Evolutionary conservation across 1,140 invertebrate species (phyloP).

Genomic region (Odontomachus brunneus): DNA sequence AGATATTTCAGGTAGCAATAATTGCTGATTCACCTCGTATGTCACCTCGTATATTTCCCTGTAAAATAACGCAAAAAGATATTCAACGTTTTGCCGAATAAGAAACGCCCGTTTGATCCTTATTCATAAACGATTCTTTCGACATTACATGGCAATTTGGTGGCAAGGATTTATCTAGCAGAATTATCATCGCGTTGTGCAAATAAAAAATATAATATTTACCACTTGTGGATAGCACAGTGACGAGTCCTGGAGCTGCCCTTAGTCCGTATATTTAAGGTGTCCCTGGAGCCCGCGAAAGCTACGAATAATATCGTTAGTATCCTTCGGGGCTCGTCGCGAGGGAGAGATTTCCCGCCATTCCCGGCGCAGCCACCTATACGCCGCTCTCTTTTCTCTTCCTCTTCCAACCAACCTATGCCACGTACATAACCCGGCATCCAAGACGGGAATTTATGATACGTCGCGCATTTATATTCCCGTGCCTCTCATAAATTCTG

Average conservation of each 20-base stretch:
- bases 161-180: no score
- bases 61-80: no score
- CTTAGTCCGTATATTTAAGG: constrained; percentile 28
- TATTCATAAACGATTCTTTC: no score
- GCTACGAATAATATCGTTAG: constrained; percentile 79
- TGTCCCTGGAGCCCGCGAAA: constrained; percentile 69
- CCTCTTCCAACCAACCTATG: background rate
- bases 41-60: no score
- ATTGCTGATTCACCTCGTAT: no score
- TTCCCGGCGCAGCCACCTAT: constrained; percentile 6
- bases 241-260: background rate
- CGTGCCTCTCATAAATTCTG: constrained; percentile 78
- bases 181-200: background rate
- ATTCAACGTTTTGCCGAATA: no score
- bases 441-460: constrained; percentile 78
- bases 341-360: constrained; percentile 51
- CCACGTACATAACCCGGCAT: constrained; percentile 47
- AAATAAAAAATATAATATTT: constrained; percentile 2
- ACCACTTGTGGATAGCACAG: background rate
- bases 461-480: constrained; percentile 80
- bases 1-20: no score
- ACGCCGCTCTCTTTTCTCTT: constrained; percentile 3
- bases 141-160: no score
- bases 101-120: no score
- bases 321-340: constrained; percentile 67